These are phyloP conservation scores for Drosophila littoralis DNA, from an alignment of 1,140 invertebrate species.

Conservation along the genomic window DNA sequence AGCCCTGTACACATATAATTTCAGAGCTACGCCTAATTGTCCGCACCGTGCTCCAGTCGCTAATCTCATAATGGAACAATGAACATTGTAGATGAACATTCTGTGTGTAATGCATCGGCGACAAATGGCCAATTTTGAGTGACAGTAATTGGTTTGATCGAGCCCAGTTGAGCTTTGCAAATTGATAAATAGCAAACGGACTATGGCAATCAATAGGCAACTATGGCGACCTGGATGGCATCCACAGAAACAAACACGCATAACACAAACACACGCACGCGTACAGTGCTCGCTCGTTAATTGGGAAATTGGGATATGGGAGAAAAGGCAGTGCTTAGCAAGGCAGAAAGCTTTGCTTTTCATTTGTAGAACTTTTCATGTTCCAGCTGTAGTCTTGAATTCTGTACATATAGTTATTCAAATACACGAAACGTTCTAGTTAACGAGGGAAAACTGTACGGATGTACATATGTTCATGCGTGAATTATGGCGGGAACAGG, in stretches of 20 bases:
- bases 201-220: constrained; percentile 29
- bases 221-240: constrained; percentile 10
- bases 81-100: too few species aligned
- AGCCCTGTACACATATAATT: too few species aligned
- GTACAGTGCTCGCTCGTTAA: background rate
- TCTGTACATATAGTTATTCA: too few species aligned
- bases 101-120: too few species aligned
- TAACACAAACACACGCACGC: background rate
- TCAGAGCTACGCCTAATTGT: too few species aligned
- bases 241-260: background rate
- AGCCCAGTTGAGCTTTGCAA: constrained; percentile 1
- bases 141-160: constrained; percentile 14
- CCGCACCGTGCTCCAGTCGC: too few species aligned
- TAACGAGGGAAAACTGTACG: background rate
- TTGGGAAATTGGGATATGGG: too few species aligned
- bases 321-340: too few species aligned
- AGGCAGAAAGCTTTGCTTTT: too few species aligned
- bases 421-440: background rate
- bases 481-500: constrained; percentile 22
- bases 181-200: background rate
- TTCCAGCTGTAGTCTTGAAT: too few species aligned
- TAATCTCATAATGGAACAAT: too few species aligned
- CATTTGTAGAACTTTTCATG: too few species aligned
- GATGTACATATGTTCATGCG: background rate
- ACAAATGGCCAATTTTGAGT: constrained; percentile 9